A percentile compares a stretch with the other conserved stretches of the same genome.
Conservation (phyloP, 2,113 vertebrate genomes). For the Arizona elegans region DNA sequence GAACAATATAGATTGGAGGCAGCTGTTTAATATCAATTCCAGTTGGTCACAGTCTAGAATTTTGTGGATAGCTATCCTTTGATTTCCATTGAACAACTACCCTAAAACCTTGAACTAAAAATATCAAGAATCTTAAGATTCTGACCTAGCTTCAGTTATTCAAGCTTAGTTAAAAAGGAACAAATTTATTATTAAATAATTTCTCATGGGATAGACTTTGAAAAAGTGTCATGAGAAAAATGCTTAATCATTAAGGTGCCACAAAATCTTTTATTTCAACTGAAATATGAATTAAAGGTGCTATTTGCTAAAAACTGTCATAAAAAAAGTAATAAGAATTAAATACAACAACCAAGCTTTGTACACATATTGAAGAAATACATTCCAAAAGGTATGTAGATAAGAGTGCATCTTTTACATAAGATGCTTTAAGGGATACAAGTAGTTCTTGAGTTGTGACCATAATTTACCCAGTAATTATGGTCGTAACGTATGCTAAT, state of each 20-base stretch:
- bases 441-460: too few relatives aligned
- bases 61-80: not conserved
- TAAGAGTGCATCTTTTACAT: not conserved
- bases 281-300: not conserved
- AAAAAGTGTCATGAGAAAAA: not conserved
- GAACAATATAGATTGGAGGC: not conserved
- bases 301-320: not conserved
- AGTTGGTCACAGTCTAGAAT: not conserved
- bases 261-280: not conserved
- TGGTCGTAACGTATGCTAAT: too few relatives aligned
- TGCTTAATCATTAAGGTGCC: not conserved
- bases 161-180: not conserved
- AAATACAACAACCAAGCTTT: not conserved
- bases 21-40: not conserved
- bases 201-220: not conserved
- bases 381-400: not conserved
- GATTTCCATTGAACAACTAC: not conserved
- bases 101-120: not conserved
- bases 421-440: not conserved
- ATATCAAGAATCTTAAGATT: not conserved
- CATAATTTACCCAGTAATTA: too few relatives aligned
- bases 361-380: not conserved
- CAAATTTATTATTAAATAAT: not conserved
- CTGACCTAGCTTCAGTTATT: not conserved
- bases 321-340: not conserved